Base-by-base conservation (phyloP, 2,113 vertebrate genomes). In the Misgurnus anguillicaudatus region DNA sequence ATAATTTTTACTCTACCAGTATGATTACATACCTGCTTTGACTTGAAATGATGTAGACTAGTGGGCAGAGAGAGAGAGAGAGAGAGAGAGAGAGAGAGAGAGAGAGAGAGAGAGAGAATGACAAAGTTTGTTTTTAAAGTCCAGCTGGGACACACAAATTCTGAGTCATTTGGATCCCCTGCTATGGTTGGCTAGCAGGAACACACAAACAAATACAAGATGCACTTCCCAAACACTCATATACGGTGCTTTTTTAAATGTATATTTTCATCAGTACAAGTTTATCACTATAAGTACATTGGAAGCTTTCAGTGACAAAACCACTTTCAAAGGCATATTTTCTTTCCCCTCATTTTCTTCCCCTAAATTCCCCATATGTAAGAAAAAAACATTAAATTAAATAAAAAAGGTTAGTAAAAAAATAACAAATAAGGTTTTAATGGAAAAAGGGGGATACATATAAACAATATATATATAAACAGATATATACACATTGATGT, bases 1-100 rank as follows among this genome's bases (percentile, higher is more conserved):
- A 8, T 63, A 51, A 64, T 64, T 47, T 64, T 19, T 76, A 51
- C 24, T 53, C 9, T 64, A 53, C 64, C 53, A 31, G 42, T 51
- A 17, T 5, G 48, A 75, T 48, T 39, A 39, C 24, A 53, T 17
- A 24, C 47, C 39, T n/a, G 14, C 24, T 45, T 19, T 6, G 6
- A n/a, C n/a, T 57, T 10, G 9, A 62, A 36, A 58, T 63, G 16
- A 51, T 21, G 0, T 70, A 31, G 13, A 13, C 39, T 42, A 51
- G 45, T 64, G 60, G 24, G 24, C 24, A 31, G 24, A 31, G 3
- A 63, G 31, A 36, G 64, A 36, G 51, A 64, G 6, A 38, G 16
- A 75, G 45, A 61, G n/a, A 45, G 4, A 57, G 17, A 57, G 13
- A 57, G 31, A 10, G 53, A 42, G 36, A 21, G 39, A 14, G 17